Percentiles rank a stretch among this genome's conserved stretches.
Evolutionary conservation across 2,888 invertebrate species (phyloP).

Genomic region (Xestobium rufovillosum): DNA sequence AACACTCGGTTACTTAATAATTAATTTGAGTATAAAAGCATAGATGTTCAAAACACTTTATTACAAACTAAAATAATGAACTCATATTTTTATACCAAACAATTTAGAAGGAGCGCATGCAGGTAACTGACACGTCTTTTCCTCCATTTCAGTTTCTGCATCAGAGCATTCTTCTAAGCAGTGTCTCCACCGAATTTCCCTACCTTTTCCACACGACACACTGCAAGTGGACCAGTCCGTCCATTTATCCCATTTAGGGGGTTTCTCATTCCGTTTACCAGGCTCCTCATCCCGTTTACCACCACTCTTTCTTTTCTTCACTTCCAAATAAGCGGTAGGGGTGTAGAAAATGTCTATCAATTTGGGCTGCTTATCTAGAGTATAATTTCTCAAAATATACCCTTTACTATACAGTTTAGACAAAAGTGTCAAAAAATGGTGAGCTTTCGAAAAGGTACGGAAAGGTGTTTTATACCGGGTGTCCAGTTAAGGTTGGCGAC

Average conservation of each 20-base stretch:
- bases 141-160: slow-evolving; percentile 47
- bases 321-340: not conserved
- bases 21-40: not conserved
- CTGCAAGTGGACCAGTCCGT: slow-evolving; percentile 56
- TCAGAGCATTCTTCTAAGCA: slow-evolving; percentile 42
- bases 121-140: slow-evolving; percentile 46
- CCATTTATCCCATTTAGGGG: slow-evolving; percentile 46
- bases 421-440: no score
- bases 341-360: no score
- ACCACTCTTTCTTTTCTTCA: not conserved
- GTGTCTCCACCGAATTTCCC: slow-evolving; percentile 50
- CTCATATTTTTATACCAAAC: slow-evolving; percentile 32
- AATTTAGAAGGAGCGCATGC: slow-evolving; percentile 41
- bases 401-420: no score
- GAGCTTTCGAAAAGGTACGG: no score
- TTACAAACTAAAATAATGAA: slow-evolving; percentile 3
- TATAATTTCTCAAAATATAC: no score
- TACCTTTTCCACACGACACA: slow-evolving; percentile 56
- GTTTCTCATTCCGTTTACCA: slow-evolving; percentile 3
- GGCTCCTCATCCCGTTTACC: not conserved
- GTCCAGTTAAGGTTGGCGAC: no score
- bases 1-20: no score
- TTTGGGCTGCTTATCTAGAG: no score
- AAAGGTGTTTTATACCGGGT: no score
- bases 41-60: slow-evolving; percentile 3